Conservation (phyloP, 2,888 invertebrate genomes). For the Mellilla xanthometata region DNA sequence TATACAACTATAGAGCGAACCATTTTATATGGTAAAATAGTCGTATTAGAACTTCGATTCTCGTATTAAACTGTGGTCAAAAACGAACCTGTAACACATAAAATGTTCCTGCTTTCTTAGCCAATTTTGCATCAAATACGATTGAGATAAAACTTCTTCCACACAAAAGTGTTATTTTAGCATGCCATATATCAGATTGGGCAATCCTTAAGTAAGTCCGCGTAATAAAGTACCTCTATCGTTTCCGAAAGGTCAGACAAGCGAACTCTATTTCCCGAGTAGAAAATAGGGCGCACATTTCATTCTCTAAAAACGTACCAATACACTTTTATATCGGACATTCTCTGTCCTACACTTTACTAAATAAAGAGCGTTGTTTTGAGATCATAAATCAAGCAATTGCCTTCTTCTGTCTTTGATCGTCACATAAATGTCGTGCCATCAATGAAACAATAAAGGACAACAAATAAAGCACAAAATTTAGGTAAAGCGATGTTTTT, state of each 20-base stretch:
- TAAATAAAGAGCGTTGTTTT: conserved; percentile 30
- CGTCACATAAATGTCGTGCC: conserved; percentile 31
- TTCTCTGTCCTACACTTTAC: conserved; percentile 32
- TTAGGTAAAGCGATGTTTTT: too few species aligned
- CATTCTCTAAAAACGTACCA: conserved; percentile 31
- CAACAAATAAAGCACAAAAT: too few species aligned
- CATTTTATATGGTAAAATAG: too few species aligned
- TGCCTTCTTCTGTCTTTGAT: conserved; percentile 24
- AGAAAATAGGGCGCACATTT: conserved; percentile 29
- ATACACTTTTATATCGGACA: conserved; percentile 37
- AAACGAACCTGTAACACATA: too few species aligned
- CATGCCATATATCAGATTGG: conserved; percentile 3
- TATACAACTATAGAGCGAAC: too few species aligned
- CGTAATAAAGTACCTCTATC: conserved; percentile 9
- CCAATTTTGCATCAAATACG: too few species aligned
- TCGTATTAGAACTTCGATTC: too few species aligned
- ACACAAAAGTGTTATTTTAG: background rate
- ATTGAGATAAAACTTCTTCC: too few species aligned
- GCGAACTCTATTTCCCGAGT: conserved; percentile 22
- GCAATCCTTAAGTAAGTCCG: conserved; percentile 7
- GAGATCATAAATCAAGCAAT: conserved; percentile 36
- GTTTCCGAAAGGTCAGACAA: conserved; percentile 23
- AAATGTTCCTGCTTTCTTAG: too few species aligned
- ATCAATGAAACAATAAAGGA: conserved; percentile 12
- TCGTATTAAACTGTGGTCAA: too few species aligned